Conservation (phyloP, 1,140 invertebrate species). For the Homarus americanus region DNA sequence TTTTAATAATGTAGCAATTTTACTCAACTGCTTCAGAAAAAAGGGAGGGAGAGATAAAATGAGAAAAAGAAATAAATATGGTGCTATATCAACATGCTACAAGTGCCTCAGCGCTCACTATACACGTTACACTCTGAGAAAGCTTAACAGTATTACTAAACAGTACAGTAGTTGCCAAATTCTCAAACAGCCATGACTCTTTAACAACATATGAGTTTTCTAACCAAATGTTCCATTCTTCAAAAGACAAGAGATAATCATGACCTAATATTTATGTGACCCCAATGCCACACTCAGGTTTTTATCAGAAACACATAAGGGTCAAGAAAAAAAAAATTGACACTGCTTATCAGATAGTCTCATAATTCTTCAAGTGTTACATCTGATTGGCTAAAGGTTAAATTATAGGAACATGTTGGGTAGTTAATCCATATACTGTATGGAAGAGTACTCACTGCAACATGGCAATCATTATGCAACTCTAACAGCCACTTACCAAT, state of each 20-base stretch:
- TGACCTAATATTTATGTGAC: no score
- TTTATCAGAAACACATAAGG: no score
- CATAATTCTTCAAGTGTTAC: no score
- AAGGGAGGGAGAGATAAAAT: no score
- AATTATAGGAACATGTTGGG: not conserved
- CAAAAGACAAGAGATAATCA: no score
- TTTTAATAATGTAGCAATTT: no score
- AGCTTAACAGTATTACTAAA: not conserved
- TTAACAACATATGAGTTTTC: not conserved
- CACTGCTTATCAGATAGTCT: no score
- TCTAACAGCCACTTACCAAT: slow-evolving; percentile 65
- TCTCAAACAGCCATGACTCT: not conserved
- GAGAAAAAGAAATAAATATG: no score
- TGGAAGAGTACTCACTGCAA: not conserved
- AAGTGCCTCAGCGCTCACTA: not conserved
- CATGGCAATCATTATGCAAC: slow-evolving; percentile 34
- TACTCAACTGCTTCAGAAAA: no score
- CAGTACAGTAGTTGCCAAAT: not conserved
- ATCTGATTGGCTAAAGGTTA: no score
- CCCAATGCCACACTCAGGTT: no score
- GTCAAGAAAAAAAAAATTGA: no score
- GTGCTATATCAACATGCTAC: not conserved
- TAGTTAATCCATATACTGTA: slow-evolving; percentile 10
- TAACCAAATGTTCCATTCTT: not conserved
- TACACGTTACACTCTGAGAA: not conserved